A percentile compares a stretch with the other conserved stretches of the same genome.
Conservation (phyloP, 1,140 invertebrate species). For the Carposina sasakii region DNA sequence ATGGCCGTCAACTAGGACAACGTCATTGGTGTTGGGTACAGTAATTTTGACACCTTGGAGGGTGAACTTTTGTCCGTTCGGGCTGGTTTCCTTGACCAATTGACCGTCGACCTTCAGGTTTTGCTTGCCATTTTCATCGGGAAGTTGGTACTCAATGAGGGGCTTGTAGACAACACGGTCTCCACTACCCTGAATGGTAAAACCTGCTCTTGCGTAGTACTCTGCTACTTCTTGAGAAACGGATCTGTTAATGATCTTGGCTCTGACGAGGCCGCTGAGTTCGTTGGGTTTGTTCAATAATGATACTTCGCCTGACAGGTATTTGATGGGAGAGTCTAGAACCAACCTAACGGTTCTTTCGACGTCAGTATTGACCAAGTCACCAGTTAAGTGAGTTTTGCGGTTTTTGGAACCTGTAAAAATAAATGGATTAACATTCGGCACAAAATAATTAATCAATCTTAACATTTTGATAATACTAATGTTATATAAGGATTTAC, state of each 20-base stretch:
- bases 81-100: constrained; percentile 39
- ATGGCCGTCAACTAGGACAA: constrained; percentile 72
- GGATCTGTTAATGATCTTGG: too few species aligned
- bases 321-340: constrained; percentile 76
- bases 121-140: constrained; percentile 69
- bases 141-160: constrained; percentile 78
- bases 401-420: constrained; percentile 76
- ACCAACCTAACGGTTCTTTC: constrained; percentile 72
- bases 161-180: constrained; percentile 76
- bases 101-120: constrained; percentile 50
- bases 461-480: background rate
- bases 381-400: constrained; percentile 70
- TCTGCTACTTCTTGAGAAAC: constrained; percentile 75
- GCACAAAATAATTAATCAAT: background rate
- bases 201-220: constrained; percentile 76
- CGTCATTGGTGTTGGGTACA: constrained; percentile 51
- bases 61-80: constrained; percentile 63
- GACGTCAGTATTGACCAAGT: constrained; percentile 59
- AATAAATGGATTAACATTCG: background rate
- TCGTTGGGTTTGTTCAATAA: constrained; percentile 74
- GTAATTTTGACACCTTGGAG: constrained; percentile 75
- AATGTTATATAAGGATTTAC: constrained; percentile 4
- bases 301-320: constrained; percentile 66
- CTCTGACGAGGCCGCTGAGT: constrained; percentile 68
- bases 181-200: constrained; percentile 73